A percentile compares a stretch with the other conserved stretches of the same genome.
Evolutionary conservation across 1,140 invertebrate species (phyloP).

Genomic region (Drosophila baimaii): DNA sequence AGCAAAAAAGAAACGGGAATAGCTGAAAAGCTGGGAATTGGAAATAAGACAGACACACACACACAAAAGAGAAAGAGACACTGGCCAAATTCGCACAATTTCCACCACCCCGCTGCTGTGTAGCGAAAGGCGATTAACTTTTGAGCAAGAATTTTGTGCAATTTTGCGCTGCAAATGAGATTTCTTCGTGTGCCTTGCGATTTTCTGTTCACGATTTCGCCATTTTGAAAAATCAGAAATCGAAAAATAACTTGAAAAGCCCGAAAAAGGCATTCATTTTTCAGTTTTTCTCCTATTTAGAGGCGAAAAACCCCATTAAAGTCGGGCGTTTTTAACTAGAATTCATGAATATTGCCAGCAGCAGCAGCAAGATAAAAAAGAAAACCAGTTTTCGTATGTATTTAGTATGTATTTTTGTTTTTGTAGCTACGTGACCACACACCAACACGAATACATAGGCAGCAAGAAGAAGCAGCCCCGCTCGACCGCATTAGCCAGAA

Average conservation of each 20-base stretch:
- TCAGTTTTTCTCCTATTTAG: conserved; percentile 37
- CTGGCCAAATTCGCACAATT: conserved; percentile 13
- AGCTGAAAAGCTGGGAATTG: conserved; percentile 24
- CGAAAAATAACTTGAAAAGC: conserved; percentile 3
- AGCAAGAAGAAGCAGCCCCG: conserved; percentile 22
- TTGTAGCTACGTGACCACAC: conserved; percentile 77
- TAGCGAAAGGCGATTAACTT: conserved; percentile 4
- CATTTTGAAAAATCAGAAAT: conserved; percentile 17
- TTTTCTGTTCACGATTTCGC: conserved; percentile 1
- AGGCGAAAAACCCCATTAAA: conserved; percentile 68
- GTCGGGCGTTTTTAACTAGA: conserved; percentile 57
- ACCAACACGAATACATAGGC: conserved; percentile 28
- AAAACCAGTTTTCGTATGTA: conserved; percentile 68
- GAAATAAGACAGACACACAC: not conserved
- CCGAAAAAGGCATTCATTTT: not conserved
- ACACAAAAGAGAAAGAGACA: conserved; percentile 1
- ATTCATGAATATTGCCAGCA: conserved; percentile 62
- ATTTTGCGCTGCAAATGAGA: conserved; percentile 4
- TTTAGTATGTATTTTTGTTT: conserved; percentile 30
- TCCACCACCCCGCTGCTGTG: conserved; percentile 3
- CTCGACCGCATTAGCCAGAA: conserved; percentile 64
- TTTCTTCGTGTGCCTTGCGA: conserved; percentile 6
- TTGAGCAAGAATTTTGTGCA: conserved; percentile 3
- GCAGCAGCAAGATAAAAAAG: conserved; percentile 27
- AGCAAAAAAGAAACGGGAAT: conserved; percentile 28